These are phyloP conservation scores for Patella caerulea DNA, from an alignment of 2,888 invertebrate genomes.

Conservation along the genomic window DNA sequence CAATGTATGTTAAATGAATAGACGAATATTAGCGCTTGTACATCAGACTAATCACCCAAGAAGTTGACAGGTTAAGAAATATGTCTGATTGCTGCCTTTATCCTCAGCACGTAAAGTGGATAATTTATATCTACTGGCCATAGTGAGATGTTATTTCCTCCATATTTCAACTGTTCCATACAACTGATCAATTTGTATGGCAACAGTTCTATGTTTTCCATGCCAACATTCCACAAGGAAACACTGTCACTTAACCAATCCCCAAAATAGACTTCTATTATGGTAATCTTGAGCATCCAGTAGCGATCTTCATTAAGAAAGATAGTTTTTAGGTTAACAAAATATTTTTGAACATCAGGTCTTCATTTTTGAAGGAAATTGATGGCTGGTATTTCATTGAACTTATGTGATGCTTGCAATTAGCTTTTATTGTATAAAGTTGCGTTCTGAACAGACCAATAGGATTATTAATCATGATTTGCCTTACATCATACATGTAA, in stretches of 20 bases:
- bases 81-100: conserved; percentile 5
- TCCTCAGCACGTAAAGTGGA: not conserved
- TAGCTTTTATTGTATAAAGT: conserved; percentile 12
- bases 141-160: conserved; percentile 2
- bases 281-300: not conserved
- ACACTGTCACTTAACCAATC: not conserved
- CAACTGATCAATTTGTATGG: conserved; percentile 3
- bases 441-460: not conserved
- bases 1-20: too few relatives aligned
- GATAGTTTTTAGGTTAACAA: conserved; percentile 9
- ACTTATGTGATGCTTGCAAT: not conserved
- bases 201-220: conserved; percentile 2
- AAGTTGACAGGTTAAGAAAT: not conserved
- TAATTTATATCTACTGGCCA: conserved; percentile 7
- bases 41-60: too few relatives aligned
- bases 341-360: conserved; percentile 12
- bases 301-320: not conserved
- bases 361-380: conserved; percentile 9
- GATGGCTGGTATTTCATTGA: conserved; percentile 5
- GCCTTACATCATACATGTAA: too few relatives aligned
- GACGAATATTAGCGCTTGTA: too few relatives aligned
- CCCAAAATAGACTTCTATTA: conserved; percentile 5
- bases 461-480: not conserved
- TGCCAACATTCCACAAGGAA: conserved; percentile 5
- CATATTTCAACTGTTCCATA: conserved; percentile 3